phyloP scores from a whole-genome alignment of 1,140 invertebrate genomes.

The Dendrolimus kikuchii region DNA sequence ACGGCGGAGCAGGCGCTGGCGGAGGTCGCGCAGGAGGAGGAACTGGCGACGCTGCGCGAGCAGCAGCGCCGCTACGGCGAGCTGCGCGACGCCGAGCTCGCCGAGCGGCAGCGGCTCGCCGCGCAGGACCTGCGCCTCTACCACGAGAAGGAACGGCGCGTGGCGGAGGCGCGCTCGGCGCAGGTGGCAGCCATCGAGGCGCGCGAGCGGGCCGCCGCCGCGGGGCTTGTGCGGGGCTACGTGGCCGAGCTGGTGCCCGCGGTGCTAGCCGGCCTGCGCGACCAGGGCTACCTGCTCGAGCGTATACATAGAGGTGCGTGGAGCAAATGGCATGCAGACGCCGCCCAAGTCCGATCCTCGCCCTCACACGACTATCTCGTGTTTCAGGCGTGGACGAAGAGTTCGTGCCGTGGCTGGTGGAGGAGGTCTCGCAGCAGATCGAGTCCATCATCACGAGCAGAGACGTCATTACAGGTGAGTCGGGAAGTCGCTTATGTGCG shows the following conservation, averaged over 20 bases:
- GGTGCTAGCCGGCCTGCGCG: slow-evolving; percentile 84
- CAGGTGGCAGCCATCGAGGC: slow-evolving; percentile 77
- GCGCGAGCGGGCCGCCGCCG: slow-evolving; percentile 85
- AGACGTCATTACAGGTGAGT: slow-evolving; percentile 84
- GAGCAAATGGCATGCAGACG: background rate
- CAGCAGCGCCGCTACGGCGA: slow-evolving; percentile 86
- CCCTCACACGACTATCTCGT: slow-evolving; percentile 8
- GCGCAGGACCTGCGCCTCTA: slow-evolving; percentile 40
- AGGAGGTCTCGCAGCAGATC: slow-evolving; percentile 85
- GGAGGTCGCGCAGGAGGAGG: slow-evolving; percentile 87
- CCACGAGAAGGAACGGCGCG: slow-evolving; percentile 64
- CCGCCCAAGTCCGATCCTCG: background rate
- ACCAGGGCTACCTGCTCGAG: slow-evolving; percentile 83
- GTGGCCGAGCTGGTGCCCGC: slow-evolving; percentile 87
- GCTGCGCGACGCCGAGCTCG: slow-evolving; percentile 83
- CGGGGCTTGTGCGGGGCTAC: slow-evolving; percentile 86
- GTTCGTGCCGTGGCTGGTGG: slow-evolving; percentile 91
- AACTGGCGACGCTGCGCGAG: slow-evolving; percentile 79
- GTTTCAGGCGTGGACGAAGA: slow-evolving; percentile 81
- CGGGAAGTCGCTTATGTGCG: too few species aligned
- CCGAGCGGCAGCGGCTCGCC: slow-evolving; percentile 71
- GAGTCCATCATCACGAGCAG: slow-evolving; percentile 84
- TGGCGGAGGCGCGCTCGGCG: slow-evolving; percentile 73
- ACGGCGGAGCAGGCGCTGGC: slow-evolving; percentile 89
- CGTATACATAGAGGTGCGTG: slow-evolving; percentile 76